A percentile compares a stretch with the other conserved stretches of the same genome.
These are phyloP conservation scores for Charadrius vociferus DNA, from an alignment of 2,113 vertebrate species.

Conservation along the genomic window DNA sequence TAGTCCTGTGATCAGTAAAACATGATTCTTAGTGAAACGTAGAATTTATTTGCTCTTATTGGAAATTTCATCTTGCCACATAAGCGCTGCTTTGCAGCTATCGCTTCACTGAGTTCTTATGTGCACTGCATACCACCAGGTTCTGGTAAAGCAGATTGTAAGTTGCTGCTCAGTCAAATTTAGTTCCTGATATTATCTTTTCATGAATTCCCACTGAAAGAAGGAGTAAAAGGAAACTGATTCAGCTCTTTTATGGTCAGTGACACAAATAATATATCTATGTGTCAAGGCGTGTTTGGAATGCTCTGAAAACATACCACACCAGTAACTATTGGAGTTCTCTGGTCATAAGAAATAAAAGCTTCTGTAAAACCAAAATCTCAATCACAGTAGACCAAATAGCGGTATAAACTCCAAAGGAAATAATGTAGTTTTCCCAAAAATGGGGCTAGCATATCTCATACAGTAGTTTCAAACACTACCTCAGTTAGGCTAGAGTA, in stretches of 20 bases:
- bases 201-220: slow-evolving; percentile 40
- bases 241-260: background rate
- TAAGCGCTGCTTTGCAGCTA: slow-evolving; percentile 57
- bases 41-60: slow-evolving; percentile 22
- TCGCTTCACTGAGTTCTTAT: slow-evolving; percentile 52
- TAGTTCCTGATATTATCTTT: slow-evolving; percentile 17
- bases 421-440: slow-evolving; percentile 68
- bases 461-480: slow-evolving; percentile 78
- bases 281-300: slow-evolving; percentile 35
- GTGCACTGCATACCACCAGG: slow-evolving; percentile 56
- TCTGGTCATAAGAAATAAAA: slow-evolving; percentile 40
- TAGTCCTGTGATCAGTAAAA: slow-evolving; percentile 65
- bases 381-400: slow-evolving; percentile 75
- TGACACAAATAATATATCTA: slow-evolving; percentile 9
- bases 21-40: background rate
- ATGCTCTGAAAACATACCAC: slow-evolving; percentile 53
- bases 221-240: background rate
- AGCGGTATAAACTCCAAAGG: slow-evolving; percentile 79
- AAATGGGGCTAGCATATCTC: slow-evolving; percentile 65
- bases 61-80: slow-evolving; percentile 51
- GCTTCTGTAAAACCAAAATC: slow-evolving; percentile 74
- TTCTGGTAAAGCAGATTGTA: slow-evolving; percentile 49
- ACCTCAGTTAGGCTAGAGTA: slow-evolving; percentile 79
- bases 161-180: slow-evolving; percentile 47
- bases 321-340: slow-evolving; percentile 42